Evolutionary conservation across 92 coral and sea anemone species (phyloP), one percentile per base, ranked within the genome.

Genomic region (Epizoanthus stellaris): DNA sequence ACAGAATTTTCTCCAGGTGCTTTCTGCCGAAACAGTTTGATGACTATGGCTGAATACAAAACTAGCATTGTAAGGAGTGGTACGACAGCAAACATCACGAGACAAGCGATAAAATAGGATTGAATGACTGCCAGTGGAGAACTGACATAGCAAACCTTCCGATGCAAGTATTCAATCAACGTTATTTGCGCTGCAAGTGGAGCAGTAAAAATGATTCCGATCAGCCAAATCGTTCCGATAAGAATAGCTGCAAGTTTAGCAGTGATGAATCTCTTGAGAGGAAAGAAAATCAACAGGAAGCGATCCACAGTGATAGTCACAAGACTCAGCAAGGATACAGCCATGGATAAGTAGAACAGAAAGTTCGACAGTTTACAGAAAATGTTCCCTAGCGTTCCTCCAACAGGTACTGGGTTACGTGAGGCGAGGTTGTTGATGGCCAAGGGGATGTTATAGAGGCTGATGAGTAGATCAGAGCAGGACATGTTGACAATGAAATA

Each of bases 401-500:
- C 61, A 12, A 89, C 66, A 4, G 85, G 84, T 87, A 91, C 89
- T 38, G 40, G 76, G 16, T 52, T 61, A 6, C 67, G 54, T 62
- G 62, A 25, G 0, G 87, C 62, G 4, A 73, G 21, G 11, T 1
- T 2, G 66, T 64, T 71, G 2, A 80, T 38, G 21, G 25, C 23
- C 17, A 72, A 52, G 0, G 97, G 97, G 30, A 91, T 67, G 42
- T 81, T 88, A 72, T 85, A 88, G 16, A 91, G 9, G 1, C 76
- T 80, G 0, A 93, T 77, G 1, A 89, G 65, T 2, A 86, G 68
- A 47, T 93, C 92, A 3, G 89, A 86, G 6, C 80, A 66, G 3
- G 93, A 92, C 93, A 93, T 89, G 76, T 85, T 93, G n/a, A 91
- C 75, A 42, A 93, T 87, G 38, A 91, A 91, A 23, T 77, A 74